phyloP scores from a whole-genome alignment of 1,140 invertebrate species.

The Drosophila kikkawai region DNA sequence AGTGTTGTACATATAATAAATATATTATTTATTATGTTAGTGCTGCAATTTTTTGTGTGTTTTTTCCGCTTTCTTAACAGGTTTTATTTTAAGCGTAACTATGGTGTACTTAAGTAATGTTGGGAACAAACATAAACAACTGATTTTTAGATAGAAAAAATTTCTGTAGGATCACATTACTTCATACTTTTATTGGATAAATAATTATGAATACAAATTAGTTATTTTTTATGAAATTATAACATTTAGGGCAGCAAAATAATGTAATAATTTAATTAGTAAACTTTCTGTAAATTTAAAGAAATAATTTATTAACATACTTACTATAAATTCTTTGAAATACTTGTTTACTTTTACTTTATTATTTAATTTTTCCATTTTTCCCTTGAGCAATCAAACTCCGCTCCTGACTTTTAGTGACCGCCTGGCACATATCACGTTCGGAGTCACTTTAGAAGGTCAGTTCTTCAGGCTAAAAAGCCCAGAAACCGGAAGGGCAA shows the following conservation, averaged over 20 bases:
- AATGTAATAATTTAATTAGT: neutral
- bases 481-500: slow-evolving; percentile 49
- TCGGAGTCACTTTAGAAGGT: slow-evolving; percentile 42
- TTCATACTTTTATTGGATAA: neutral
- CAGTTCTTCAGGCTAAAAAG: slow-evolving; percentile 29
- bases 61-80: slow-evolving; percentile 5
- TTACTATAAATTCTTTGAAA: neutral
- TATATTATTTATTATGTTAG: slow-evolving; percentile 22
- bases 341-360: neutral
- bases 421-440: slow-evolving; percentile 58
- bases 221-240: neutral
- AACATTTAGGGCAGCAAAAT: no score
- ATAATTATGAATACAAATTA: neutral
- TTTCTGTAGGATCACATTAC: neutral
- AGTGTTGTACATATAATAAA: neutral
- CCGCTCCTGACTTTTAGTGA: slow-evolving; percentile 41
- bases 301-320: neutral
- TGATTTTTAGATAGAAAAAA: neutral
- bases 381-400: neutral
- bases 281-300: neutral
- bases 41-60: slow-evolving; percentile 1
- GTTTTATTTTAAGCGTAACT: neutral
- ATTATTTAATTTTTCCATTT: neutral
- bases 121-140: neutral
- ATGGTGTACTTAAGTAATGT: slow-evolving; percentile 6